These are phyloP conservation scores for Cataglyphis altisquamis DNA, from an alignment of 2,888 invertebrate species.

Conservation along the genomic window DNA sequence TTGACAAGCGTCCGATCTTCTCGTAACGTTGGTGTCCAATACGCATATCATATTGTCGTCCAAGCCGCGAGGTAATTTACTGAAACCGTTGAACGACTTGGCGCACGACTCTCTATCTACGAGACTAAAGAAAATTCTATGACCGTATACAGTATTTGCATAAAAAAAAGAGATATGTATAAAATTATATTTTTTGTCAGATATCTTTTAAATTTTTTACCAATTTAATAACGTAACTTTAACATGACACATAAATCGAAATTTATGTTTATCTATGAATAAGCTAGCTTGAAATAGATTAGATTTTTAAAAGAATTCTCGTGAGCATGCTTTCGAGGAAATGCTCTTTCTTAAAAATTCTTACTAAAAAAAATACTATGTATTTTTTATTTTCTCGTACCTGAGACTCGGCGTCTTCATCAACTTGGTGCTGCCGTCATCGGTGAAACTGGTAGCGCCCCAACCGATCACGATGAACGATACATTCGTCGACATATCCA, in stretches of 20 bases:
- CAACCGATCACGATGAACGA: slow-evolving; percentile 80
- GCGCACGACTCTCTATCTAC: slow-evolving; percentile 73
- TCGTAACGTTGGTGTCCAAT: slow-evolving; percentile 72
- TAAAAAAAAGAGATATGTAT: background rate
- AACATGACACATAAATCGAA: too few relatives aligned
- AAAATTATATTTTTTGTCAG: background rate
- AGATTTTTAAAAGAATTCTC: background rate
- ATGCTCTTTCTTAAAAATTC: background rate
- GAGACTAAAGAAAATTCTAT: slow-evolving; percentile 66
- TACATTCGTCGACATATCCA: slow-evolving; percentile 46
- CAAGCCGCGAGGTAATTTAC: slow-evolving; percentile 77
- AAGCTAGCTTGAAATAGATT: background rate
- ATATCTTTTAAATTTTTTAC: background rate
- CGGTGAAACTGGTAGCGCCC: slow-evolving; percentile 75
- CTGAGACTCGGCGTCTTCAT: slow-evolving; percentile 78
- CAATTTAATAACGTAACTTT: too few relatives aligned
- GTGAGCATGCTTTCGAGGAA: background rate
- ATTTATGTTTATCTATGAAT: too few relatives aligned
- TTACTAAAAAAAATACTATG: background rate
- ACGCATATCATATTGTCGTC: slow-evolving; percentile 79
- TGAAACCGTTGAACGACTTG: slow-evolving; percentile 65
- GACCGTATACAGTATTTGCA: background rate
- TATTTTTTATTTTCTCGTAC: slow-evolving; percentile 64
- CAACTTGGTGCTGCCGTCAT: slow-evolving; percentile 65
- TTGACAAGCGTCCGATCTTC: slow-evolving; percentile 78